Evolutionary conservation across 2,797 vertebrate species (phyloP).

Genomic region (Myripristis murdjan): DNA sequence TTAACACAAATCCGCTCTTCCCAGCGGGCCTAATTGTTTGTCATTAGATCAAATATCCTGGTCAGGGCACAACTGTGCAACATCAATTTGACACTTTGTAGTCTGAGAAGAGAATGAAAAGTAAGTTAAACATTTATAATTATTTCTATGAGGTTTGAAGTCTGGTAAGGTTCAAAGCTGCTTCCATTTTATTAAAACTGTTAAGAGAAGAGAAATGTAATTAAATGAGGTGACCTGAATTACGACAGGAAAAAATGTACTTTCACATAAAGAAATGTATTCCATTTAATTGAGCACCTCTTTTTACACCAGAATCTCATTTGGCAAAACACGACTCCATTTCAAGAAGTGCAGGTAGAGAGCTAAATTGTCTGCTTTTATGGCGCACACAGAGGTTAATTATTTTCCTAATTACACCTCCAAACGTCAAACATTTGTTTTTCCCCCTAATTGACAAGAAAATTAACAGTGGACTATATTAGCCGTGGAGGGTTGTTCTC

Average conservation of each 20-base stretch:
- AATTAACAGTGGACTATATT: slow-evolving; percentile 79
- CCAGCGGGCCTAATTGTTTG: slow-evolving; percentile 24
- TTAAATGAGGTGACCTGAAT: slow-evolving; percentile 54
- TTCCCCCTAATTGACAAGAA: slow-evolving; percentile 79
- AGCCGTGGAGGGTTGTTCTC: slow-evolving; percentile 65
- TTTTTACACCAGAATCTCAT: slow-evolving; percentile 45
- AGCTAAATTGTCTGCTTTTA: slow-evolving; percentile 66
- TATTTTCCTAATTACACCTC: slow-evolving; percentile 81
- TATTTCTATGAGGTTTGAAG: slow-evolving; percentile 33
- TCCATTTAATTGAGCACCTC: slow-evolving; percentile 43
- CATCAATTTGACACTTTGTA: slow-evolving; percentile 8
- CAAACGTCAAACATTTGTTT: slow-evolving; percentile 85
- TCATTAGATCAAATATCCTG: slow-evolving; percentile 18
- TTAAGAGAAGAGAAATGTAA: slow-evolving; percentile 46
- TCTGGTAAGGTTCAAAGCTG: slow-evolving; percentile 23
- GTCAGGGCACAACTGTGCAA: slow-evolving; percentile 27
- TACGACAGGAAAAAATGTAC: slow-evolving; percentile 48
- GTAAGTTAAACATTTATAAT: slow-evolving; percentile 17
- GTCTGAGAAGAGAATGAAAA: slow-evolving; percentile 18
- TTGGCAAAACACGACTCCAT: slow-evolving; percentile 48
- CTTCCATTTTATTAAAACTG: slow-evolving; percentile 30
- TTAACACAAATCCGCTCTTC: slow-evolving; percentile 33
- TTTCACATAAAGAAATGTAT: slow-evolving; percentile 51
- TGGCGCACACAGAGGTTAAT: slow-evolving; percentile 75
- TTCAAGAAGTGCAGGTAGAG: slow-evolving; percentile 58